Evolutionary conservation across 2,113 vertebrate genomes (phyloP).

Genomic region (Myrmecophaga tridactyla): DNA sequence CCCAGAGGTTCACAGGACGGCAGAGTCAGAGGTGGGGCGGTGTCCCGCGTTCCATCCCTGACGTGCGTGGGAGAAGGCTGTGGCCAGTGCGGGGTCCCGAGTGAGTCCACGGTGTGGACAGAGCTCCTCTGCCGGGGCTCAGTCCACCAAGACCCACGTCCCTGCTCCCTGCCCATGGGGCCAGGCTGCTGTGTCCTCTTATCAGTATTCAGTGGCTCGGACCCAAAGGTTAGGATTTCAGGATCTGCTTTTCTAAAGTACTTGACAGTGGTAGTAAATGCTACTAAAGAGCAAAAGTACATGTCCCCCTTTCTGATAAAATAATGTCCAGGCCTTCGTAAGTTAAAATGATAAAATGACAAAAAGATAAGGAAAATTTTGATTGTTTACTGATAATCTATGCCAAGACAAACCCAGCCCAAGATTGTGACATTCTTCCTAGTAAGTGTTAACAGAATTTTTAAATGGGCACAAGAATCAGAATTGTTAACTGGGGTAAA

Average conservation of each 20-base stretch:
- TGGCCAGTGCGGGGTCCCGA: too few species aligned
- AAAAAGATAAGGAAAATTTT: background rate
- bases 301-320: background rate
- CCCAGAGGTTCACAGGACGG: background rate
- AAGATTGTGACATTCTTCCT: constrained; percentile 35
- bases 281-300: background rate
- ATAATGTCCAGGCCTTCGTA: background rate
- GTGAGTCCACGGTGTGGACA: too few species aligned
- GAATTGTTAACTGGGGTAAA: background rate
- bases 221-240: background rate
- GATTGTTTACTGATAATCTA: background rate
- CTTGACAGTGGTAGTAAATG: background rate
- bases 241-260: background rate
- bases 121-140: too few species aligned
- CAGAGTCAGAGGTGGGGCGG: background rate
- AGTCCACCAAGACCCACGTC: background rate
- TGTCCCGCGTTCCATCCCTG: accelerated
- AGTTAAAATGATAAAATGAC: background rate
- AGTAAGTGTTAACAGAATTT: constrained; percentile 11
- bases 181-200: background rate
- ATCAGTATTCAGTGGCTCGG: background rate
- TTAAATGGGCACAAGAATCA: constrained; percentile 17
- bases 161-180: too few species aligned
- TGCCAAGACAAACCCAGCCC: background rate
- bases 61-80: background rate